Evolutionary conservation across 2,888 invertebrate species (phyloP).

Genomic region (Melanostoma mellinum): DNA sequence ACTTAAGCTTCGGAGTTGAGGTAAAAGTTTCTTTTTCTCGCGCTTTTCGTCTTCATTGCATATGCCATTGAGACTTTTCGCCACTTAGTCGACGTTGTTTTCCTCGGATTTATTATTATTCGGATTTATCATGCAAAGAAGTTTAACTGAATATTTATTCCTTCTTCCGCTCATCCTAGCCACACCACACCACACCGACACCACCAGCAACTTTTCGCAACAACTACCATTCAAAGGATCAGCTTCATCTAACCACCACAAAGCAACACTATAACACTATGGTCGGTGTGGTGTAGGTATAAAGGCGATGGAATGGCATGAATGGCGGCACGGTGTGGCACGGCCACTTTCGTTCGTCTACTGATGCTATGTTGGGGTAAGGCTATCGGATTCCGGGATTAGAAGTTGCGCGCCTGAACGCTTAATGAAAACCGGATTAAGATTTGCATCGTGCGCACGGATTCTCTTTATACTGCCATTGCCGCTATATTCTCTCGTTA

Average conservation of each 20-base stretch:
- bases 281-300: neutral
- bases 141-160: conserved; percentile 51
- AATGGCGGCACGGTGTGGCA: neutral
- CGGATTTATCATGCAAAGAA: conserved; percentile 68
- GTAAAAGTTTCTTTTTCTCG: conserved; percentile 31
- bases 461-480: conserved; percentile 42
- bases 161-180: neutral
- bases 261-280: neutral
- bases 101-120: conserved; percentile 37
- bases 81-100: conserved; percentile 33
- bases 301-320: no score
- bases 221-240: conserved; percentile 60
- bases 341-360: neutral
- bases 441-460: conserved; percentile 52
- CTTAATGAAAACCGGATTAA: conserved; percentile 68
- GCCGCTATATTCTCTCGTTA: conserved; percentile 43
- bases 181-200: neutral
- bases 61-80: conserved; percentile 38
- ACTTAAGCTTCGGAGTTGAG: neutral
- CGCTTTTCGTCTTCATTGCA: conserved; percentile 1
- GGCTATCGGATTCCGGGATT: conserved; percentile 40
- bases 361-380: neutral
- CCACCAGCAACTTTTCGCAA: conserved; percentile 32
- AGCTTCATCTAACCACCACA: conserved; percentile 1
- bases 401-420: conserved; percentile 55